phyloP scores from a whole-genome alignment of 2,888 invertebrate species.

The Argyresthia goedartella region DNA sequence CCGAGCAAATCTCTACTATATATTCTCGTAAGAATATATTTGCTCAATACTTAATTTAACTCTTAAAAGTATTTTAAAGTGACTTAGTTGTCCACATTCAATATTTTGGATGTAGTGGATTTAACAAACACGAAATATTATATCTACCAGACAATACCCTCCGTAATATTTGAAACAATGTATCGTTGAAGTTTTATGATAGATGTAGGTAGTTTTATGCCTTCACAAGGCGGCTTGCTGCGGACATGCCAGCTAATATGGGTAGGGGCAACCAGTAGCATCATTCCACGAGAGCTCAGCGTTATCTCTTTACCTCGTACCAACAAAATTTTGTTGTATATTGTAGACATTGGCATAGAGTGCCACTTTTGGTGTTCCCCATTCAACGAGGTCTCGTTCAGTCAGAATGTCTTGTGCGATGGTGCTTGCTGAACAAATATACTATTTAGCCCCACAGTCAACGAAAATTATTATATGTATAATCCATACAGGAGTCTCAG shows the following conservation, averaged over 20 bases:
- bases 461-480: constrained; percentile 62
- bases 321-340: not conserved
- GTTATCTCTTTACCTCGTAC: not conserved
- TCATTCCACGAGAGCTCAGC: constrained; percentile 27
- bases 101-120: constrained; percentile 53
- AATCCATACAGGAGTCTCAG: constrained; percentile 70
- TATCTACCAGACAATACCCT: constrained; percentile 70
- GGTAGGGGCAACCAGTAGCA: constrained; percentile 40
- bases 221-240: constrained; percentile 46
- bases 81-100: constrained; percentile 56
- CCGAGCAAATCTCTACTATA: constrained; percentile 67
- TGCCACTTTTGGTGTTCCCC: not conserved
- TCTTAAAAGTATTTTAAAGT: constrained; percentile 64
- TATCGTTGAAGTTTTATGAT: constrained; percentile 54
- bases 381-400: not conserved
- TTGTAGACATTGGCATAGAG: too few species aligned
- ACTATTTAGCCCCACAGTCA: constrained; percentile 62
- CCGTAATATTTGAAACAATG: constrained; percentile 53
- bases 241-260: constrained; percentile 29
- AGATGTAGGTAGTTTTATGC: constrained; percentile 60
- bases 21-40: constrained; percentile 61
- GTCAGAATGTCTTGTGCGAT: constrained; percentile 29
- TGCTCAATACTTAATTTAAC: constrained; percentile 64
- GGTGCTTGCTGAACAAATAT: constrained; percentile 45
- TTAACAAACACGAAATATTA: constrained; percentile 46